Evolutionary conservation across 2,888 invertebrate genomes (phyloP), one percentile per base, ranked within the genome.

Genomic region (Lumbricus terrestris): DNA sequence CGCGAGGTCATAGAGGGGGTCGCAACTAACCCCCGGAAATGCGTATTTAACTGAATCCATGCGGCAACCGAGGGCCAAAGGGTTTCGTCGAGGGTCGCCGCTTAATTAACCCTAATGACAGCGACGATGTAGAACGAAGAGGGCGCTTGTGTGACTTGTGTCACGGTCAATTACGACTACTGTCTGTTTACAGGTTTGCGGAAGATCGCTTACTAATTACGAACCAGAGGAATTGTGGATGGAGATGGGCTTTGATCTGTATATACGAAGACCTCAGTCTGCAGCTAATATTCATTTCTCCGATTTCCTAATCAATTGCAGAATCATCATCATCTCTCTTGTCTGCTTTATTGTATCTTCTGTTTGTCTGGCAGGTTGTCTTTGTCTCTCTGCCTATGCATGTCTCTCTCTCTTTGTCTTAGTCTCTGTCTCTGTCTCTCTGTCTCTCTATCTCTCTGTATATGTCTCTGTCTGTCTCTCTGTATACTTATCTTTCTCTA

Each of bases 91-190:
- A 13, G 35, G 37, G 35, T 85, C 85, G 85, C 1, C 18, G 85
- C 23, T 33, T 85, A 37, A 85, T 85, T 85, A 34, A 85, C 85
- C 85, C 85, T 37, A 37, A 85, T 35, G 85, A 85, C 34, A 15
- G 83, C 83, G 54, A 23, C 54, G 83, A 20, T 6, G 33, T 34
- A 35, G 13, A 35, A 23, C 20, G 85, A 85, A 20, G 35, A 16
- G 85, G 85, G 85, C 35, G 85, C 35, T 85, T 85, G 37, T 85
- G 85, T 85, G 35, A 85, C 35, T 85, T 85, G 37, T 85, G 85
- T 85, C 85, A 85, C 16, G 85, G 85, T 11, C 37, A 85, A 85
- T 85, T 85, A 85, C 8, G 85, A 37, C 69, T 69, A n/a, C 69
- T 69, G 69, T 69, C 69, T 16, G 69, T 69, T 69, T 69, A 69